Conservation (phyloP, 35 echinoderm and acorn worm species). For the Ophioderma brevispina region DNA sequence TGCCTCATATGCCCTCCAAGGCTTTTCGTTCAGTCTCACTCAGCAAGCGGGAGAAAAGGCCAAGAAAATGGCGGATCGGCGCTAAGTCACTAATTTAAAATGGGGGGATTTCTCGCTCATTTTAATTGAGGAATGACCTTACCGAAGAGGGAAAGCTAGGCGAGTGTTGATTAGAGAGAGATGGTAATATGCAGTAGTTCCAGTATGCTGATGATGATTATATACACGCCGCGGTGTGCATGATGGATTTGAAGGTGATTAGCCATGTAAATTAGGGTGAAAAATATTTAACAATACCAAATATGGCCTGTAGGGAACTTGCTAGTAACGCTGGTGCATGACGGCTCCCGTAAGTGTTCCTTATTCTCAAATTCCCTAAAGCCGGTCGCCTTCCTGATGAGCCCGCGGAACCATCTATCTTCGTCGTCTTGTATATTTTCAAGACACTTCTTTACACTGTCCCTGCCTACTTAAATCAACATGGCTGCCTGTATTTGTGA, state of each 20-base stretch:
- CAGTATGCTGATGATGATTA: background rate
- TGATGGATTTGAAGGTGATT: background rate
- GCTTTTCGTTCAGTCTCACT: background rate
- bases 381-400: background rate
- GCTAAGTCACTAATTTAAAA: slow-evolving; percentile 1
- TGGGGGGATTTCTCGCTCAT: background rate
- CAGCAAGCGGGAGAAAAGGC: background rate
- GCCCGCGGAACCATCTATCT: no score
- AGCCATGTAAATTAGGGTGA: slow-evolving; percentile 8
- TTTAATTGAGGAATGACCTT: background rate
- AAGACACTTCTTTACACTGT: no score
- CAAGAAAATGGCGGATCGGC: background rate
- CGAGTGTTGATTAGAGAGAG: background rate
- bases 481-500: no score
- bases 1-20: background rate
- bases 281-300: background rate
- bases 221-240: no score
- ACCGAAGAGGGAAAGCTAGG: background rate
- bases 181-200: background rate
- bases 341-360: background rate
- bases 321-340: background rate
- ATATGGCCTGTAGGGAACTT: background rate
- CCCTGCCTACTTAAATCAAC: no score
- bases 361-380: background rate
- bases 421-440: no score